Percentiles rank a stretch among this genome's conserved stretches.
phyloP scores from a whole-genome alignment of 2,113 vertebrate genomes.

The Tyto alba region DNA sequence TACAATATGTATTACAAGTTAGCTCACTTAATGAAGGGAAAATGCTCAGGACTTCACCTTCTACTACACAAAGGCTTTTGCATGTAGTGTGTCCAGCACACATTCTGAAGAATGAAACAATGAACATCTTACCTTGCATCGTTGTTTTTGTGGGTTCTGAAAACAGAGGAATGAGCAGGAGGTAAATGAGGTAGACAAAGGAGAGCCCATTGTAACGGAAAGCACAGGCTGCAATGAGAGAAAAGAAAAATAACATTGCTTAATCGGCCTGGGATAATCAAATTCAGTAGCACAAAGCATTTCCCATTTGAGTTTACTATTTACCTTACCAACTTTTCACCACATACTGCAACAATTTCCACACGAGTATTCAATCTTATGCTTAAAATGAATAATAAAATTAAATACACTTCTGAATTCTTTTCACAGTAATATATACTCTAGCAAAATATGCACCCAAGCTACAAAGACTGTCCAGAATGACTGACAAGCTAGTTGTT shows the following conservation, averaged over 20 bases:
- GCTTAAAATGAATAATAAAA: neutral
- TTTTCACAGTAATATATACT: neutral
- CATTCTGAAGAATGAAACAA: neutral
- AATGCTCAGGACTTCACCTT: neutral
- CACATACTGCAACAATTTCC: neutral
- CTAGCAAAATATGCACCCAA: neutral
- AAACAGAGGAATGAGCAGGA: constrained; percentile 95
- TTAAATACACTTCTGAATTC: neutral
- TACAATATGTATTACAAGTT: neutral
- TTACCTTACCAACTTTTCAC: neutral
- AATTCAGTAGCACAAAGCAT: neutral
- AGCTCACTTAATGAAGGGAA: neutral
- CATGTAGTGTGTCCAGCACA: neutral
- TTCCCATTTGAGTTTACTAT: neutral
- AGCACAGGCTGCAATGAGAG: constrained; percentile 81
- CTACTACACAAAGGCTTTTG: neutral
- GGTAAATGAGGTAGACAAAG: constrained; percentile 98
- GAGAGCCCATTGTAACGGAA: constrained; percentile 98
- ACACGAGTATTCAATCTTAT: neutral
- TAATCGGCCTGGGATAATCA: neutral
- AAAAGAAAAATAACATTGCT: neutral
- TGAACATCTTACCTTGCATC: constrained; percentile 87
- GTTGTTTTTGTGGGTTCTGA: constrained; percentile 90
- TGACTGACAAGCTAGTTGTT: neutral
- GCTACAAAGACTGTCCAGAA: neutral